Base-by-base conservation (phyloP, 2,113 vertebrate genomes). In the Rhinopomastus cyanomelas region DNA sequence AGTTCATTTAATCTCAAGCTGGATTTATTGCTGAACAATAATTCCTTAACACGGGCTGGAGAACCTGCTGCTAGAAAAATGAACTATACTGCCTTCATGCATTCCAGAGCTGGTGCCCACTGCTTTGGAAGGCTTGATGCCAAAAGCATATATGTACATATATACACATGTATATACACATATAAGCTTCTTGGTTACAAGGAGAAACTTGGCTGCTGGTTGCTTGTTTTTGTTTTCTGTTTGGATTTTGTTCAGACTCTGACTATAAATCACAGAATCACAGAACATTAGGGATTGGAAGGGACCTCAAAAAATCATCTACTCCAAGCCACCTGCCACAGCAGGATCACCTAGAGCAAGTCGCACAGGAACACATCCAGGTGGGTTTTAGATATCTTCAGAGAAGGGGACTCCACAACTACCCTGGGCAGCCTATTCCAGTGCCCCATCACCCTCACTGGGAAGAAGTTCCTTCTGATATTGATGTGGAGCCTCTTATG, bases 101-200 rank as follows among this genome's bases (percentile, higher is more conserved):
- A 89, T 95, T 89, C 78, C 81, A 92, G 90, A 90, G 74, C 27
- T 60, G 42, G 56, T 96, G 71, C 81, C 92, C 87, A 62, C 59
- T 93, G 74, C 95, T 95, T 95, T 89, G 64, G 48, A 91, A 95
- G 93, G 95, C 78, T 66, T 8, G 19, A 64, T 71, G 93, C 93
- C 93, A 95, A 76, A 66, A 85, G 18, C 39, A 30, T 71, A 17
- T 56, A 39, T 42, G 14, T 71, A 5, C 25, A 20, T 46, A 14
- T 34, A 3, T 77, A n/a, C n/a, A n/a, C n/a, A n/a, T 42, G 15
- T 42, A 12, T 42, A 42, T 42, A 42, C 11, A 42, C 15, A 42
- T 42, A 42, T 46, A 87, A 36, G 22, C 62, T 74, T 23, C 52
- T 80, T 39, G 62, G 48, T 14, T 78, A 60, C 44, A 46, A 72